Evolutionary conservation across 2,113 vertebrate genomes (phyloP).

Genomic region (Stomatorhinus ivindoensis): DNA sequence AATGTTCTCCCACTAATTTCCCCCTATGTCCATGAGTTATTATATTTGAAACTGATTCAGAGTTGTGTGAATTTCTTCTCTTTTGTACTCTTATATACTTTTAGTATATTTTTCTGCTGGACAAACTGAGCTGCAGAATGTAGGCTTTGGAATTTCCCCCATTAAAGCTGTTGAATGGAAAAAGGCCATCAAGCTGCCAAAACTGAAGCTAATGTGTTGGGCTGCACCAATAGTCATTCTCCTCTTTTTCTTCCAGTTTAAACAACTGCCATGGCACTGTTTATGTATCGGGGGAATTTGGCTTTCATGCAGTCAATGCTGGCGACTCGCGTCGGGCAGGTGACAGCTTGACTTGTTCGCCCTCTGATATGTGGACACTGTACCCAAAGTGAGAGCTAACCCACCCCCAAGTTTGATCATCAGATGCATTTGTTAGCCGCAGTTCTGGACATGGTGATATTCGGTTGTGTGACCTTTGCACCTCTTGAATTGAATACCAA

Average conservation of each 20-base stretch:
- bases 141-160: not conserved
- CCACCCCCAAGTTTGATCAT: not conserved
- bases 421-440: not conserved
- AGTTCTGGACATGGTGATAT: not conserved
- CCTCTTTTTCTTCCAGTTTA: not conserved
- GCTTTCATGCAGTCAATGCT: not conserved
- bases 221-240: not conserved
- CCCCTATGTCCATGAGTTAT: too few species aligned
- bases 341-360: not conserved
- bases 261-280: not conserved
- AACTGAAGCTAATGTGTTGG: not conserved
- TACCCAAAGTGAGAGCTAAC: not conserved
- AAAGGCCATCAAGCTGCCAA: not conserved
- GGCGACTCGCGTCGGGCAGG: not conserved
- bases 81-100: not conserved
- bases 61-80: not conserved
- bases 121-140: not conserved
- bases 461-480: constrained; percentile 2
- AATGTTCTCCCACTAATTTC: too few species aligned
- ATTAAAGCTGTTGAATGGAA: not conserved
- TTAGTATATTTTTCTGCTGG: not conserved
- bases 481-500: not conserved
- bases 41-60: not conserved
- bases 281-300: not conserved
- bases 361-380: not conserved